Conservation (phyloP, 2,113 vertebrate genomes). For the Oreotrochilus melanogaster region DNA sequence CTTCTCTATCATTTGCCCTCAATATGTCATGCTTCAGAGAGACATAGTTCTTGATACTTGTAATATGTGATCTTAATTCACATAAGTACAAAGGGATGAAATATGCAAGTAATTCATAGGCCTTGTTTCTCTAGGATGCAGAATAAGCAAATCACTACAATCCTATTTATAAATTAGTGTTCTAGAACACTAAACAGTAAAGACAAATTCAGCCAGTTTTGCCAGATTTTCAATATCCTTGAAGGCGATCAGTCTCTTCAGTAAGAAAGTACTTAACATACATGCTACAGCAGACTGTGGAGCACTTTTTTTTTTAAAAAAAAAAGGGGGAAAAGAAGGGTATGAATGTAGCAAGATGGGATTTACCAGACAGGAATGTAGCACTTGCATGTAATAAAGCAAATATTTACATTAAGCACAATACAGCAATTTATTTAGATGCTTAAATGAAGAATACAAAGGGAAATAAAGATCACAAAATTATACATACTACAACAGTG, state of each 20-base stretch:
- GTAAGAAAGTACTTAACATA: not conserved
- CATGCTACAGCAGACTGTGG: not conserved
- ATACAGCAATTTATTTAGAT: constrained; percentile 99
- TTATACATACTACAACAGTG: constrained; percentile 92
- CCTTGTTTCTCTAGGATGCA: not conserved
- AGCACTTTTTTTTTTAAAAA: not conserved
- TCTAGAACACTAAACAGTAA: not conserved
- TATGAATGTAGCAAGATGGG: not conserved
- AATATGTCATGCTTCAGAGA: rapidly evolving
- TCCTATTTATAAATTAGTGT: not conserved
- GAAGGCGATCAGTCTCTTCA: not conserved
- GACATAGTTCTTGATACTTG: not conserved
- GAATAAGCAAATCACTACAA: not conserved
- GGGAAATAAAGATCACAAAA: constrained; percentile 94
- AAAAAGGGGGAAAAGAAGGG: not conserved
- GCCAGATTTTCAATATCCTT: not conserved
- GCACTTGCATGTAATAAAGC: constrained; percentile 76
- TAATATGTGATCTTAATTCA: not conserved
- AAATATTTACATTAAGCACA: constrained; percentile 92
- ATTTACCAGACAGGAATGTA: not conserved
- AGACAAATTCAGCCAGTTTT: not conserved
- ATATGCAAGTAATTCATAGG: not conserved
- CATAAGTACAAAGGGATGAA: not conserved
- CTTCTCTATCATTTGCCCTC: not conserved
- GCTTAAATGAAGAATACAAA: constrained; percentile 93